Evolutionary conservation across 2,888 invertebrate genomes (phyloP).

Genomic region (Neria commutata): DNA sequence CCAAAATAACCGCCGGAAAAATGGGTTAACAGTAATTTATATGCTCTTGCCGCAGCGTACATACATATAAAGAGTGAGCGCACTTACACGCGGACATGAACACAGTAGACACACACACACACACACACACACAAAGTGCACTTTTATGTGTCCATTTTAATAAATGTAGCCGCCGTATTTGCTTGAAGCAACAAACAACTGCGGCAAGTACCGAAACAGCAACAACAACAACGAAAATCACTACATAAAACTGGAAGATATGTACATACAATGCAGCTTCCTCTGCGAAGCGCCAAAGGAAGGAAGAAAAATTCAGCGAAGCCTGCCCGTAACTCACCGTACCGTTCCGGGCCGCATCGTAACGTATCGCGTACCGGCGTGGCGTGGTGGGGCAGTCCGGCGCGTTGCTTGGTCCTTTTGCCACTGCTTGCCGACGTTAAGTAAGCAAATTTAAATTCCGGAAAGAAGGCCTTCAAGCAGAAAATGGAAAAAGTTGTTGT

Average conservation of each 20-base stretch:
- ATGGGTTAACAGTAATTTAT: conserved; percentile 2
- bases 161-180: not conserved
- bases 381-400: too few species aligned
- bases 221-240: not conserved
- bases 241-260: not conserved
- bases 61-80: too few species aligned
- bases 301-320: not conserved
- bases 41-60: too few species aligned
- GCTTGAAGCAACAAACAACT: not conserved
- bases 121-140: not conserved
- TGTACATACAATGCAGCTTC: not conserved
- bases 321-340: too few species aligned
- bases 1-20: not conserved
- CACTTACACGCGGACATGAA: too few species aligned
- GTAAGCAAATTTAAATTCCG: conserved; percentile 5
- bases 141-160: conserved; percentile 1
- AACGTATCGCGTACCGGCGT: too few species aligned
- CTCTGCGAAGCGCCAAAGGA: not conserved
- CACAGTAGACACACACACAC: not conserved
- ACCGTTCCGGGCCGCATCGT: too few species aligned
- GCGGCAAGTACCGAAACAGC: not conserved
- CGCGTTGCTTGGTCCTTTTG: not conserved
- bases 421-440: not conserved
- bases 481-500: conserved; percentile 51
- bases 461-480: conserved; percentile 49